These are phyloP conservation scores for Andrena flavipes DNA, from an alignment of 2,888 invertebrate species.

Conservation along the genomic window DNA sequence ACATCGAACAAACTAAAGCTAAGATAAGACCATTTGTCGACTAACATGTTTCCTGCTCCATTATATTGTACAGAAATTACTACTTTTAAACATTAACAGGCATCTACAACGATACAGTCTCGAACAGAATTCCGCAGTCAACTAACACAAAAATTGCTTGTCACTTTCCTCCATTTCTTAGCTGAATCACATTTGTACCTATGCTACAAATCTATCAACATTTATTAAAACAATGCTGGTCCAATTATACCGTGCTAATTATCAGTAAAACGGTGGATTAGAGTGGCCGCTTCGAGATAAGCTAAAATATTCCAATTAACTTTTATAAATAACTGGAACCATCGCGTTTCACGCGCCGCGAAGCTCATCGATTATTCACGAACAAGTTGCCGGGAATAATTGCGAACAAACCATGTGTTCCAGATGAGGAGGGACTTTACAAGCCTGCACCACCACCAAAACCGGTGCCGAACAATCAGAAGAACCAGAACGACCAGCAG, in stretches of 20 bases:
- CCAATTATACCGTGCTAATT: not conserved
- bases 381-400: not conserved
- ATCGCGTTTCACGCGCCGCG: not conserved
- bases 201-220: too few relatives aligned
- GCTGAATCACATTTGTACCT: too few relatives aligned
- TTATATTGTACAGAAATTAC: too few relatives aligned
- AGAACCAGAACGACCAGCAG: conserved; percentile 85
- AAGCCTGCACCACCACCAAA: conserved; percentile 87
- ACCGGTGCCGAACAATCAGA: conserved; percentile 86
- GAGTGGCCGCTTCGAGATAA: not conserved
- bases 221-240: too few relatives aligned
- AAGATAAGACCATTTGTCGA: too few relatives aligned
- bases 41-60: too few relatives aligned
- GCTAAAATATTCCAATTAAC: conserved; percentile 4
- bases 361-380: not conserved
- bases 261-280: not conserved
- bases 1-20: too few relatives aligned
- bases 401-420: conserved; percentile 20
- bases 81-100: too few relatives aligned
- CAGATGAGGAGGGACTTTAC: conserved; percentile 87
- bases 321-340: not conserved
- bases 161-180: too few relatives aligned
- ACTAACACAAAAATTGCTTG: too few relatives aligned
- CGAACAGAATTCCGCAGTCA: too few relatives aligned
- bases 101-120: too few relatives aligned